Evolutionary conservation across 2,888 invertebrate species (phyloP).

Genomic region (Ctenicera cuprea): DNA sequence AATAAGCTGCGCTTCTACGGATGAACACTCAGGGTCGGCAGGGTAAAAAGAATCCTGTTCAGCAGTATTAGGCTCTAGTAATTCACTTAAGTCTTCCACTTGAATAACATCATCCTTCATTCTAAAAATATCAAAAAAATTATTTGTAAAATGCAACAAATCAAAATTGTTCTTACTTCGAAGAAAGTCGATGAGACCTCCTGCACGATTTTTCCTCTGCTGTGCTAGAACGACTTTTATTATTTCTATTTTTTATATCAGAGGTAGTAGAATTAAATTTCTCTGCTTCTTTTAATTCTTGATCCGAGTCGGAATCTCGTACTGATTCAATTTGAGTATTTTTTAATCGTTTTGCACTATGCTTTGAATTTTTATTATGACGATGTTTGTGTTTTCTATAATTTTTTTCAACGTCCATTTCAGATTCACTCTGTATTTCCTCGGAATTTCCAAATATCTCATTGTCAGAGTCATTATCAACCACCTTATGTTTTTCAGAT

Average conservation of each 20-base stretch:
- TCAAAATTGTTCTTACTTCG: slow-evolving; percentile 54
- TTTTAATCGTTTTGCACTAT: slow-evolving; percentile 59
- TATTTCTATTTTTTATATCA: slow-evolving; percentile 43
- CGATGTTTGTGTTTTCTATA: slow-evolving; percentile 56
- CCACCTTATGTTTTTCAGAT: slow-evolving; percentile 54
- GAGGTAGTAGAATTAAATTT: slow-evolving; percentile 36
- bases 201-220: slow-evolving; percentile 56
- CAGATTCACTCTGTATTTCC: slow-evolving; percentile 49
- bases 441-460: slow-evolving; percentile 43
- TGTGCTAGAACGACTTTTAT: slow-evolving; percentile 47
- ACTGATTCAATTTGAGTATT: slow-evolving; percentile 55
- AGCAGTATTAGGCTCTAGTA: slow-evolving; percentile 57
- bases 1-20: slow-evolving; percentile 60
- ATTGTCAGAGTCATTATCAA: slow-evolving; percentile 51
- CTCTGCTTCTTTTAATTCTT: slow-evolving; percentile 49
- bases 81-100: slow-evolving; percentile 53
- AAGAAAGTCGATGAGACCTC: slow-evolving; percentile 63
- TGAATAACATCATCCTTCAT: slow-evolving; percentile 53
- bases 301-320: slow-evolving; percentile 61
- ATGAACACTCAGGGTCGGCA: slow-evolving; percentile 62
- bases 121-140: slow-evolving; percentile 38
- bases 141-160: background rate
- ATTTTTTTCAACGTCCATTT: slow-evolving; percentile 45
- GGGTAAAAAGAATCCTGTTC: slow-evolving; percentile 61
- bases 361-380: slow-evolving; percentile 58